These are phyloP conservation scores for Pomatorhinus ruficollis DNA, from an alignment of 2,113 vertebrate genomes.

Conservation along the genomic window DNA sequence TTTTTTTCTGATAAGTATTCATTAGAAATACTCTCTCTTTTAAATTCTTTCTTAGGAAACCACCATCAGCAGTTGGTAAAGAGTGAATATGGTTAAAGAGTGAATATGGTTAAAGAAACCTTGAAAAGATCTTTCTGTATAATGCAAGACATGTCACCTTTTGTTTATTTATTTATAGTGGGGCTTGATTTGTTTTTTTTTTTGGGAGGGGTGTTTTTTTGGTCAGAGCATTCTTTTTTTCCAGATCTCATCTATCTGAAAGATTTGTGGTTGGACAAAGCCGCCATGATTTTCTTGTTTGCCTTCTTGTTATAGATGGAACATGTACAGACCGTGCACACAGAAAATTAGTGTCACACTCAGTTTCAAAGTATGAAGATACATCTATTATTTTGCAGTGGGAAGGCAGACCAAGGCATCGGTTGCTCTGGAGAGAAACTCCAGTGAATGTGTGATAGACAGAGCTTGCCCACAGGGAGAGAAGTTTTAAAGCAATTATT, in stretches of 20 bases:
- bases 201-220: not conserved
- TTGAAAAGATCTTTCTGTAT: not conserved
- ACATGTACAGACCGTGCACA: accelerated
- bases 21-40: not conserved
- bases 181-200: not conserved
- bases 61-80: not conserved
- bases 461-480: not conserved
- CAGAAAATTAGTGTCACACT: not conserved
- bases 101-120: not conserved
- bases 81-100: not conserved
- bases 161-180: too few species aligned
- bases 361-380: not conserved
- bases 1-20: not conserved
- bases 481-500: not conserved
- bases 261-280: not conserved
- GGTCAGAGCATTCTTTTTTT: not conserved
- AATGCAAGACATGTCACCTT: not conserved
- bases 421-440: not conserved
- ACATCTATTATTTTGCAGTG: not conserved
- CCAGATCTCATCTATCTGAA: not conserved
- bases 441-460: not conserved
- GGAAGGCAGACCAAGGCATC: not conserved
- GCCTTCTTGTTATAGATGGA: not conserved
- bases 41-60: not conserved
- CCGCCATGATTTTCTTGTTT: not conserved